Base-by-base conservation (phyloP, 2,113 vertebrate species). In the Falcunculus frontatus region DNA sequence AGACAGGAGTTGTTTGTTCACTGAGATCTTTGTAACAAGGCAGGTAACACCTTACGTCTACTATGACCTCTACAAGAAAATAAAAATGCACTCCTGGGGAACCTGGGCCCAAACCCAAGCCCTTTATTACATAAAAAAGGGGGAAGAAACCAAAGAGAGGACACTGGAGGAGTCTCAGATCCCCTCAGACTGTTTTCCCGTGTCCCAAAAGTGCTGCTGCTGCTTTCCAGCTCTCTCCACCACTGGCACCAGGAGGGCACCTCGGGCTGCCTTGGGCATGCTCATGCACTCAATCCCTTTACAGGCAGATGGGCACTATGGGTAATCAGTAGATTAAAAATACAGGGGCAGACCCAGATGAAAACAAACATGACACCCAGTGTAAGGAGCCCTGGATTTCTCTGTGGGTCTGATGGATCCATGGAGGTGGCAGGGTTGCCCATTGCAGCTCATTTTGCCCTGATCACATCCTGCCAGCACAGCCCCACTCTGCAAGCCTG, bases 201-300 rank as follows among this genome's bases (percentile, higher is more conserved):
- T 19, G 29, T 46, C 25, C 13, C 52, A 60, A 27, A 70, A 52
- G 7, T 67, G 39, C 49, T 73, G 23, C 47, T 68, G 44, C 46
- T 42, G 14, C 13, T 90, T 91, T 62, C 50, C 50, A 74, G 25
- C 25, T 35, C 15, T 56, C 33, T 12, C 27, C 37, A 64, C 21
- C 6, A 4, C 33, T 42, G 35, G n/a, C 1, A 0, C 7, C 15
- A 1, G 26, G 17, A 84, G 15, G 3, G 2, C 33, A 68, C 5
- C n/a, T 20, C 0, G 1, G 41, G 17, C 57, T 88, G 18, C 33
- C 68, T 47, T 0, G 0, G 33, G 62, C 32, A 19, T 15, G 8
- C 6, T 64, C 47, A 27, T 14, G 47, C 42, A 16, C 29, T 60
- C 69, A 60, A 35, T 39, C 22, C 21, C 7, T 0, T 39, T 37